These are phyloP conservation scores for Falco concolor DNA, from an alignment of 2,797 vertebrate genomes.

Conservation along the genomic window DNA sequence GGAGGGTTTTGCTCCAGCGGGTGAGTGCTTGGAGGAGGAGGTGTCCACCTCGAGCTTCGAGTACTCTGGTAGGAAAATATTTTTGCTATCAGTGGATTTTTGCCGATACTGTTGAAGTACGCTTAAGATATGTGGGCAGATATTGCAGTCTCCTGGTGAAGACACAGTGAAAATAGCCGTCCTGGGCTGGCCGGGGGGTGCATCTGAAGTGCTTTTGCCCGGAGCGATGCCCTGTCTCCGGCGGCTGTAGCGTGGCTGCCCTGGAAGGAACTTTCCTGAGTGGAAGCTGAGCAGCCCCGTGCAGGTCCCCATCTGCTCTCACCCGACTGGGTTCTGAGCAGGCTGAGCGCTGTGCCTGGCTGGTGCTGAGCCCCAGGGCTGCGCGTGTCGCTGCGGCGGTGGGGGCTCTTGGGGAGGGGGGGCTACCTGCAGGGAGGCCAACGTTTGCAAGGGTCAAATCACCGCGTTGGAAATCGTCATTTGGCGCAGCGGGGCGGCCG, in stretches of 20 bases:
- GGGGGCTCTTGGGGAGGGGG: background rate
- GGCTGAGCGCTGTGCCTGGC: background rate
- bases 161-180: background rate
- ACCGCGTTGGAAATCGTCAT: background rate
- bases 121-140: background rate
- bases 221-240: background rate
- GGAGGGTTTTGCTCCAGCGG: rapidly evolving
- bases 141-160: background rate
- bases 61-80: background rate
- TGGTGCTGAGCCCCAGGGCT: background rate
- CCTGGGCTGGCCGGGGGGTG: background rate
- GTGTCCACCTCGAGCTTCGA: background rate
- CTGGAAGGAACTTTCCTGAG: background rate
- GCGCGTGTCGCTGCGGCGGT: background rate
- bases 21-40: background rate
- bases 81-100: background rate
- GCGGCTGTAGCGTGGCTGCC: background rate
- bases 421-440: background rate
- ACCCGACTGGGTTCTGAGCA: background rate
- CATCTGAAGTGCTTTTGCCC: background rate
- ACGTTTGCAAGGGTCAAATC: background rate
- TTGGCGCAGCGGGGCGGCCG: background rate
- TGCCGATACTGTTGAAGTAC: background rate
- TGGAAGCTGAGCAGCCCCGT: background rate
- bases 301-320: background rate